Percentiles rank a stretch among this genome's conserved stretches.
Conservation (phyloP, 1,140 invertebrate genomes). For the Caenorhabditis remanei region DNA sequence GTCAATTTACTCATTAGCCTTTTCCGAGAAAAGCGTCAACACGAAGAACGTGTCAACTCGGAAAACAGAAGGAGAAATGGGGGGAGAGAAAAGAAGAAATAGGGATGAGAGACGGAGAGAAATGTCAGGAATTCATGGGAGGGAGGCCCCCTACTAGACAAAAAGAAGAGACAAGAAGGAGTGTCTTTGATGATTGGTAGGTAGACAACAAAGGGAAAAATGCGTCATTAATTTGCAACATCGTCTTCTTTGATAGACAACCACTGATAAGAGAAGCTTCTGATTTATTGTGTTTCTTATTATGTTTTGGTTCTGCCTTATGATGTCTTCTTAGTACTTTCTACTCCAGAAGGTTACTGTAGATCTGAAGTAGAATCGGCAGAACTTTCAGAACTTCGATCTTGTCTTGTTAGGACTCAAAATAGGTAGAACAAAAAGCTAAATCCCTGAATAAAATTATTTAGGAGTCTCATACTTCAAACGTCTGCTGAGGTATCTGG, state of each 20-base stretch:
- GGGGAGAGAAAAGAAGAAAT: neutral
- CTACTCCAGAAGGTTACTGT: neutral
- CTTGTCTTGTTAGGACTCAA: too few species aligned
- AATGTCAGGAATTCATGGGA: neutral
- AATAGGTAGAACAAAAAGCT: too few species aligned
- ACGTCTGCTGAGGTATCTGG: too few species aligned
- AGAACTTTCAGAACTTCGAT: too few species aligned
- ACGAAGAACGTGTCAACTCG: neutral
- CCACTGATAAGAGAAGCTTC: neutral
- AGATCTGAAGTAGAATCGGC: neutral
- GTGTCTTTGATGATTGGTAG: slow-evolving; percentile 21
- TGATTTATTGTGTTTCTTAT: slow-evolving; percentile 25
- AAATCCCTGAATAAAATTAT: too few species aligned
- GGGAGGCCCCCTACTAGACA: neutral
- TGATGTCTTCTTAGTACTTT: neutral
- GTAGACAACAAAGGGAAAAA: neutral
- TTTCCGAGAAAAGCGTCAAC: neutral
- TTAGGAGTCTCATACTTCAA: too few species aligned
- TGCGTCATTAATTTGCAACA: slow-evolving; percentile 1
- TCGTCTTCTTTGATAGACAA: neutral
- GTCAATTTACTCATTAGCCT: neutral
- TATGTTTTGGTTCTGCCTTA: neutral
- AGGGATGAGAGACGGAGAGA: neutral
- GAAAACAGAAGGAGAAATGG: neutral
- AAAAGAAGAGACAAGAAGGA: neutral